Base-by-base conservation (phyloP, 2,888 invertebrate genomes). In the Eulithis testata region DNA sequence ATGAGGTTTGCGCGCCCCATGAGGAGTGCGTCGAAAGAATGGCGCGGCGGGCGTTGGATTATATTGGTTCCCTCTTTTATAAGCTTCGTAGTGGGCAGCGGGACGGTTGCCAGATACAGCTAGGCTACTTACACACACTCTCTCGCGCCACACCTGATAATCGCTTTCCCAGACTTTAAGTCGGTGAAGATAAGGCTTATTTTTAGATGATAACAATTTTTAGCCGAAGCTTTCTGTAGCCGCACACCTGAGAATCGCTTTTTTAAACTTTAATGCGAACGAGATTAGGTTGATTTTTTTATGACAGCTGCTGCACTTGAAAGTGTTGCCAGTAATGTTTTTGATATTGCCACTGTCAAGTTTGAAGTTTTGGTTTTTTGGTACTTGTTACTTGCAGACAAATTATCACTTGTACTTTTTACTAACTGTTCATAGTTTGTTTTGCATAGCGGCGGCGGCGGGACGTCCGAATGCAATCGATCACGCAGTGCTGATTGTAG, bases 1-100 rank as follows among this genome's bases (percentile, higher is more conserved):
- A 83, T 81, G 83, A 86, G 86, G 83, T 90, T 89, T 84, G 91
- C 88, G 92, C 91, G 91, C 91, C 89, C 93, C 93, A 93, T 93
- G 90, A 87, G 93, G 90, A 89, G 79, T 84, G 91, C 84, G 85
- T 84, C 80, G 82, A 82, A 85, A 85, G 83, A 90, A 91, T 80
- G 85, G 82, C 89, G 91, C 87, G 88, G 85, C 90, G 91, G 87
- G 91, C 91, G 89, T 86, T 86, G 90, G 83, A 82, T 79, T 86
- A 85, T 82, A 83, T 82, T 76, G 83, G 78, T 78, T 83, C 85
- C 85, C 86, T 85, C 92, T 92, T 92, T 92, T 92, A 92, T 92
- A 92, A 92, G 91, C 89, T 92, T 83, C 83, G 91, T 82, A 82
- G 88, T 82, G 83, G 86, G 85, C 83, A 72, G 80, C 70, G 73